phyloP scores from a whole-genome alignment of 37 sponge, comb jelly and placozoan genomes.

The Beroe forskalii region DNA sequence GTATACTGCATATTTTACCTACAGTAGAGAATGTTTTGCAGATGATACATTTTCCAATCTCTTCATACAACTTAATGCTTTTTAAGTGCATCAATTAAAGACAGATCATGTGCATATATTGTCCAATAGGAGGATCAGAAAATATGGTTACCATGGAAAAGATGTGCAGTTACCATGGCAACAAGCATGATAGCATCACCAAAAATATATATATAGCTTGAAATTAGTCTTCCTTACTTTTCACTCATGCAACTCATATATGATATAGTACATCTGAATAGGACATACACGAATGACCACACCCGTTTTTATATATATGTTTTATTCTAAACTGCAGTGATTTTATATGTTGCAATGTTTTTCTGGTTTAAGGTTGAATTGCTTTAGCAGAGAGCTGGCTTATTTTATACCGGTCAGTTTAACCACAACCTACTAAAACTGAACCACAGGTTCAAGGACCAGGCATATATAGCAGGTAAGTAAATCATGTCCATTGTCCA shows the following conservation, averaged over 20 bases:
- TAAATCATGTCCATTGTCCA: too few species aligned
- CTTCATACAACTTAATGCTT: neutral
- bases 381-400: too few species aligned
- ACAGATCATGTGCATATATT: neutral
- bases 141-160: neutral
- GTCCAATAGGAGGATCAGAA: neutral
- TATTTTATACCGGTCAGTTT: too few species aligned
- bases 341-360: too few species aligned
- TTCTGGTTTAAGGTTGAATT: too few species aligned
- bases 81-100: neutral
- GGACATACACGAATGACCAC: neutral
- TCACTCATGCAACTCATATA: too few species aligned
- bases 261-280: neutral
- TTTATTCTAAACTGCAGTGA: too few species aligned
- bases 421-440: too few species aligned
- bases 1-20: neutral
- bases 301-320: neutral
- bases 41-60: neutral
- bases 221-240: neutral
- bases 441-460: neutral
- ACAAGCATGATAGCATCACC: neutral
- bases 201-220: neutral
- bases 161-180: neutral
- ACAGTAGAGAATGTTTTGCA: neutral
- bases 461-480: too few species aligned